Evolutionary conservation across 2,888 invertebrate genomes (phyloP).

Genomic region (Drosophila barbarae): DNA sequence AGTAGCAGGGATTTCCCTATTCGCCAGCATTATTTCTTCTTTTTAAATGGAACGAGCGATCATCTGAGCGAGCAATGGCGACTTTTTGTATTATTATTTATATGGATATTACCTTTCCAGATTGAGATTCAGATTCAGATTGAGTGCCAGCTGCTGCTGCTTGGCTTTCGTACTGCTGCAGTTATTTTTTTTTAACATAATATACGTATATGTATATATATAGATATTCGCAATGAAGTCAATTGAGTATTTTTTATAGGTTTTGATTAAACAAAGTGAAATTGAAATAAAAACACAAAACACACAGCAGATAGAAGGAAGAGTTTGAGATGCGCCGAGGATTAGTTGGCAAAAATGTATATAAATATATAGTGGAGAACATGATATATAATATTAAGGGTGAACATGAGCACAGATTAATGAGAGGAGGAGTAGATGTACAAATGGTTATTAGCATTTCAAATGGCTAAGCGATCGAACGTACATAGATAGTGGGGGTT

Average conservation of each 20-base stretch:
- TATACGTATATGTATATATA: constrained; percentile 20
- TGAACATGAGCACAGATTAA: constrained; percentile 12
- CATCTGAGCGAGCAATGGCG: constrained; percentile 24
- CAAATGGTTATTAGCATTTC: constrained; percentile 22
- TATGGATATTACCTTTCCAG: constrained; percentile 70
- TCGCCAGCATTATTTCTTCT: constrained; percentile 61
- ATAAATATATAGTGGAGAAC: not conserved
- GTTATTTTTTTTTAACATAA: constrained; percentile 28
- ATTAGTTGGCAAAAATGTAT: constrained; percentile 34
- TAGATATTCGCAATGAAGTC: constrained; percentile 30
- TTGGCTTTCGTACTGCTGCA: constrained; percentile 64
- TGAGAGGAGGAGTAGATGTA: constrained; percentile 11
- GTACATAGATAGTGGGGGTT: constrained; percentile 10
- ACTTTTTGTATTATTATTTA: constrained; percentile 37
- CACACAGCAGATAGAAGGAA: constrained; percentile 40
- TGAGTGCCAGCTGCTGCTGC: constrained; percentile 65
- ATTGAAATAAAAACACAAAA: constrained; percentile 45
- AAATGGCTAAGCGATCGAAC: constrained; percentile 33
- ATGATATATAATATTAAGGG: not conserved
- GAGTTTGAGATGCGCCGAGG: constrained; percentile 23
- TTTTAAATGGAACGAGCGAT: constrained; percentile 30
- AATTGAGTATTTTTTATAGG: constrained; percentile 31
- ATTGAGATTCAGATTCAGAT: constrained; percentile 51
- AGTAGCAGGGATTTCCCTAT: constrained; percentile 77
- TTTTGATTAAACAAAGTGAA: constrained; percentile 21